These are phyloP conservation scores for Poecilia picta DNA, from an alignment of 2,797 vertebrate genomes.

Conservation along the genomic window DNA sequence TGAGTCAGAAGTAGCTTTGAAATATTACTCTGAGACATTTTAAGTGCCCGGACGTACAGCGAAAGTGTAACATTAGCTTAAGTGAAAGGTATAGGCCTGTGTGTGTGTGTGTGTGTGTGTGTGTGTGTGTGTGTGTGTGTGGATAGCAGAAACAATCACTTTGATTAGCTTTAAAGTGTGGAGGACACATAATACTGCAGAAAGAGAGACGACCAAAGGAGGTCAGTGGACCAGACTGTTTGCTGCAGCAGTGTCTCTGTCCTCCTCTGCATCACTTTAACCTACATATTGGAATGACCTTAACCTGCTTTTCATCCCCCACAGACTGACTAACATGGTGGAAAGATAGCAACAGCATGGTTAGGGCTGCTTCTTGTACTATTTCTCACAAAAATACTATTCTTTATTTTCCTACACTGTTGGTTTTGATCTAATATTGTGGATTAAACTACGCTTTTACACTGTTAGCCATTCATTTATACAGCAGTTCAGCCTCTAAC, in stretches of 20 bases:
- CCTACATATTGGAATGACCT: conserved; percentile 68
- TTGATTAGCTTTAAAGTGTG: conserved; percentile 46
- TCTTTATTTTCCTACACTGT: neutral
- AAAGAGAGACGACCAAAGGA: conserved; percentile 42
- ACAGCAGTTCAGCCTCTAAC: neutral
- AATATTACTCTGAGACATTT: neutral
- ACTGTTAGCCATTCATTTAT: neutral
- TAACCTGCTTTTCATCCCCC: conserved; percentile 60
- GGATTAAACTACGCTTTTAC: neutral
- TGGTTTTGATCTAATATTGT: neutral
- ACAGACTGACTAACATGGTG: conserved; percentile 28
- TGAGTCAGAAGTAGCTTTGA: neutral
- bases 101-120: conserved; percentile 3
- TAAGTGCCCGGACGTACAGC: neutral
- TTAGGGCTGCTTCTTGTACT: neutral
- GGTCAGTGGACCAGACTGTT: conserved; percentile 69
- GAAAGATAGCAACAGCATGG: neutral
- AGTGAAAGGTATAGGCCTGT: neutral
- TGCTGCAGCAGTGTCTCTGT: conserved; percentile 63
- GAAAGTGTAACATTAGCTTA: conserved; percentile 13
- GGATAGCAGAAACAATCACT: conserved; percentile 42
- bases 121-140: neutral
- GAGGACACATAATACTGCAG: conserved; percentile 56
- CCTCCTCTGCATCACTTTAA: conserved; percentile 67
- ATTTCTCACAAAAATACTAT: neutral